Percentiles rank a stretch among this genome's conserved stretches.
Conservation (phyloP, 2,797 vertebrate species). For the Loriculus beryllinus region DNA sequence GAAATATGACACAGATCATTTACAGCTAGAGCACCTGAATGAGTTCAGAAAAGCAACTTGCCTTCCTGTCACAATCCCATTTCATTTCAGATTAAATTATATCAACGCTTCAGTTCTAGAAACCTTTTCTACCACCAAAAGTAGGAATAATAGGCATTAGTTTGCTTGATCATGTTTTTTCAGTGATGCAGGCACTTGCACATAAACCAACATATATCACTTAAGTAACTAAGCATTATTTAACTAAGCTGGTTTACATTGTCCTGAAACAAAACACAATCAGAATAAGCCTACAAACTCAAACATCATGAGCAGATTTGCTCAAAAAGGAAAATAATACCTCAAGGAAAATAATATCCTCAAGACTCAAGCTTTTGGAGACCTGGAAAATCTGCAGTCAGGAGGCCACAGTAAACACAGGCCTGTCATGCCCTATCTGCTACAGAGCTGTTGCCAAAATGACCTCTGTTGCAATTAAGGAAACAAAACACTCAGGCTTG, state of each 20-base stretch:
- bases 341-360: not conserved
- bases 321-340: not conserved
- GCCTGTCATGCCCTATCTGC: not conserved
- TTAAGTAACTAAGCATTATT: not conserved
- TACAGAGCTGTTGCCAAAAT: not conserved
- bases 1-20: not conserved
- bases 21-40: not conserved
- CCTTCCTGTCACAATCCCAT: not conserved
- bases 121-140: not conserved
- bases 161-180: not conserved
- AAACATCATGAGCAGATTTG: not conserved
- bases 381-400: not conserved
- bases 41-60: not conserved
- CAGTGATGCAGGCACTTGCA: not conserved
- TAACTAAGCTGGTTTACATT: not conserved
- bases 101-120: not conserved
- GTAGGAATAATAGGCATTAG: not conserved
- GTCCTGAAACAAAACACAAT: not conserved
- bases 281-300: not conserved
- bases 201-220: not conserved
- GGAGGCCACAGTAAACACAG: not conserved
- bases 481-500: accelerated
- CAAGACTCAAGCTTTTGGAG: not conserved
- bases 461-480: not conserved
- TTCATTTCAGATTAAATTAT: not conserved